Percentiles rank a stretch among this genome's conserved stretches.
Evolutionary conservation across 53 echinoderm and acorn worm species (phyloP).

Genomic region (Hippasteria phrygiana): DNA sequence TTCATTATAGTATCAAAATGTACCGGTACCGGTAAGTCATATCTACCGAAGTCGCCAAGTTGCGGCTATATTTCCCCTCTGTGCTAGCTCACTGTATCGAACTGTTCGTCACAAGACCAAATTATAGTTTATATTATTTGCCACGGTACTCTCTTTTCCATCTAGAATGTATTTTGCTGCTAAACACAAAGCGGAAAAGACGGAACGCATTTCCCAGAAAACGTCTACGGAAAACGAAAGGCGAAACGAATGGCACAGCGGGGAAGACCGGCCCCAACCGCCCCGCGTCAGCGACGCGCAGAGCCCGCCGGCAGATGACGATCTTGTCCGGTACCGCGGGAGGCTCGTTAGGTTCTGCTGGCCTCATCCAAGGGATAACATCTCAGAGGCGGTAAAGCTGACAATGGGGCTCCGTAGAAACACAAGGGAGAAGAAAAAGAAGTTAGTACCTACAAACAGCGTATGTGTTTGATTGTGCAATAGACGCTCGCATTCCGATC

Average conservation of each 20-base stretch:
- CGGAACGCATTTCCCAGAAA: background rate
- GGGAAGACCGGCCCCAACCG: no score
- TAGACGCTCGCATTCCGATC: no score
- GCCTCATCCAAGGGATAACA: constrained; percentile 33
- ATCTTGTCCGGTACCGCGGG: background rate
- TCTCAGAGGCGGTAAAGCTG: background rate
- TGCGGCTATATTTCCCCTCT: no score
- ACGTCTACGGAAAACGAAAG: background rate
- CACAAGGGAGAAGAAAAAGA: background rate
- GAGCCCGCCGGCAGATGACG: background rate
- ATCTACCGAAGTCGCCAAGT: no score
- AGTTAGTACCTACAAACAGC: background rate
- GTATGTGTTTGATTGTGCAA: background rate
- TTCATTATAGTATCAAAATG: no score
- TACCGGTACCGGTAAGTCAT: no score
- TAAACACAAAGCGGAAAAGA: background rate
- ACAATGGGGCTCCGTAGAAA: no score
- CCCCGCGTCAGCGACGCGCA: background rate
- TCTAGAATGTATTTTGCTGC: background rate
- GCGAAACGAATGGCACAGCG: no score
- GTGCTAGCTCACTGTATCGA: no score
- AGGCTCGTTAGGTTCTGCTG: constrained; percentile 45
- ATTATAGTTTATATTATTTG: no score
- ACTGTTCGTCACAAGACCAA: no score
- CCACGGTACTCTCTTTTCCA: background rate